These are phyloP conservation scores for Brenthis ino DNA, from an alignment of 2,888 invertebrate genomes.

Conservation along the genomic window DNA sequence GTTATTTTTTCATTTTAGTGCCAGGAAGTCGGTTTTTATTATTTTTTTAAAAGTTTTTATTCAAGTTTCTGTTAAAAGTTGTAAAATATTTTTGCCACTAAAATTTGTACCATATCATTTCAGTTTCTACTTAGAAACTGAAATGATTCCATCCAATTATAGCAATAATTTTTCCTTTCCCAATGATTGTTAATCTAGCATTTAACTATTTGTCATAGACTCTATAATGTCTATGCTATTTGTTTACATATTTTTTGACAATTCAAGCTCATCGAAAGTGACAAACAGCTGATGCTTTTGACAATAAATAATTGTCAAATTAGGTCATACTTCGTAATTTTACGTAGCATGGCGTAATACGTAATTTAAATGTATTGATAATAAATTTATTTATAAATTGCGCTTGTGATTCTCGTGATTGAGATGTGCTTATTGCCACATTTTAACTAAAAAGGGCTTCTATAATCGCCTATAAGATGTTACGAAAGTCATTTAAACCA, in stretches of 20 bases:
- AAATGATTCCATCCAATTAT: too few species aligned
- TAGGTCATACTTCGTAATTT: conserved; percentile 9
- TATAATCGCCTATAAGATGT: conserved; percentile 48
- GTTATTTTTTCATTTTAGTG: too few species aligned
- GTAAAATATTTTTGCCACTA: too few species aligned
- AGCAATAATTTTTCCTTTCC: too few species aligned
- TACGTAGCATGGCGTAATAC: conserved; percentile 7
- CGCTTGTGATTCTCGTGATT: neutral
- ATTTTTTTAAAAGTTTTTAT: too few species aligned
- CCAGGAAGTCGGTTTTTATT: too few species aligned
- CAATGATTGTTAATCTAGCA: too few species aligned
- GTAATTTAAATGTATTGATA: conserved; percentile 16
- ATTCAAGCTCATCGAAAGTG: neutral
- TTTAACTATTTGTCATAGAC: too few species aligned
- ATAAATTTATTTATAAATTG: conserved; percentile 10
- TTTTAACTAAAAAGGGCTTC: neutral
- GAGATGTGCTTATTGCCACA: conserved; percentile 8
- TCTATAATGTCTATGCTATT: neutral
- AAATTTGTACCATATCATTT: too few species aligned
- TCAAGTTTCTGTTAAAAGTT: too few species aligned
- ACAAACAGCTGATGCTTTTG: conserved; percentile 24
- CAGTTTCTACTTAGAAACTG: too few species aligned
- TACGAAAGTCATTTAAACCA: conserved; percentile 54
- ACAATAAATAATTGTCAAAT: neutral
- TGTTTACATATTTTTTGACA: conserved; percentile 17